These are phyloP conservation scores for Lampropteryx suffumata DNA, from an alignment of 2,888 invertebrate genomes.

Conservation along the genomic window DNA sequence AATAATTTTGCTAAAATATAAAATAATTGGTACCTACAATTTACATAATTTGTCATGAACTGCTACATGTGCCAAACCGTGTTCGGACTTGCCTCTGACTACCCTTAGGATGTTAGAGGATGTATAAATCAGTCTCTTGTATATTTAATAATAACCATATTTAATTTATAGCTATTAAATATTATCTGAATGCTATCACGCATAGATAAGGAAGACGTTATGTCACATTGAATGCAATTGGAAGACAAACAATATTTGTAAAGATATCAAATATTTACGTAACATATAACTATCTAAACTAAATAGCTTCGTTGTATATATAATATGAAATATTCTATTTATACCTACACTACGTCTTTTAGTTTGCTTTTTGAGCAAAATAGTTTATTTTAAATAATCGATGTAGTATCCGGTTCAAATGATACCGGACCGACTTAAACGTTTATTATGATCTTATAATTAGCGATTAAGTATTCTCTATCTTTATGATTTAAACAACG, in stretches of 20 bases:
- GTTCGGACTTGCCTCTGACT: background rate
- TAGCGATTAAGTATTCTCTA: no score
- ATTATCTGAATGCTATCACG: background rate
- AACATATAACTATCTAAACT: background rate
- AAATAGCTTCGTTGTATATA: constrained; percentile 23
- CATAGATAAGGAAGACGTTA: constrained; percentile 22
- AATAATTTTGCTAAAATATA: background rate
- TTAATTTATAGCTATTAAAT: no score
- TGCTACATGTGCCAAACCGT: background rate
- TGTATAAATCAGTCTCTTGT: constrained; percentile 8
- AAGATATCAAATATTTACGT: no score
- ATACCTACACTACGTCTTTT: constrained; percentile 11
- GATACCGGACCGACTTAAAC: no score
- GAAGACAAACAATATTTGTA: constrained; percentile 30
- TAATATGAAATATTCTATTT: constrained; percentile 6
- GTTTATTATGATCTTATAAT: no score
- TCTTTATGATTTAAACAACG: no score
- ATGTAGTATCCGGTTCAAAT: no score
- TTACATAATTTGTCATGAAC: no score
- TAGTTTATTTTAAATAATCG: no score
- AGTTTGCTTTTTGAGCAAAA: background rate
- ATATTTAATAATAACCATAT: background rate
- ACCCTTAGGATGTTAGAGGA: background rate
- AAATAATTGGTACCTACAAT: no score
- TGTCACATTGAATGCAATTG: constrained; percentile 24